phyloP scores from a whole-genome alignment of 2,888 invertebrate genomes.

The Limnephilus auricula region DNA sequence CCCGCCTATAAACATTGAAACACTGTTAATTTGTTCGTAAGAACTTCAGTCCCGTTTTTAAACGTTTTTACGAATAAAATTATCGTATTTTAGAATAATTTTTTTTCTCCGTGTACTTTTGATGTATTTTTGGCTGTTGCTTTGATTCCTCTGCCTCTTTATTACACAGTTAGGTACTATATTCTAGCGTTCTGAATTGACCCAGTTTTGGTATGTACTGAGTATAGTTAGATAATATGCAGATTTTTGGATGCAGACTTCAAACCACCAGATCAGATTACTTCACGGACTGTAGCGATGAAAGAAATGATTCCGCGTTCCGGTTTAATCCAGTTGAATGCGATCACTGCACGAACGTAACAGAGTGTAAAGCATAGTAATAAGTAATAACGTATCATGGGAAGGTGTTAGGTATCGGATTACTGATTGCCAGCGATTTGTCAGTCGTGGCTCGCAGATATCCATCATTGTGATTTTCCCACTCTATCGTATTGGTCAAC shows the following conservation, averaged over 20 bases:
- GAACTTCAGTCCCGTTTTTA: too few relatives aligned
- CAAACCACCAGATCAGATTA: neutral
- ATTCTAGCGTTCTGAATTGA: neutral
- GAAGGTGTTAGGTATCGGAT: neutral
- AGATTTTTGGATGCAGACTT: neutral
- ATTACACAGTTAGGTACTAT: neutral
- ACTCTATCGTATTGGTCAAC: neutral
- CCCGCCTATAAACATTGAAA: too few relatives aligned
- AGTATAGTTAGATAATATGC: too few relatives aligned
- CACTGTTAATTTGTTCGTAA: too few relatives aligned
- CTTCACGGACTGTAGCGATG: neutral
- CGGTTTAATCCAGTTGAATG: neutral
- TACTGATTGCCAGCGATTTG: neutral
- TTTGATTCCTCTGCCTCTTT: neutral
- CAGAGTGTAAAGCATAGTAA: neutral
- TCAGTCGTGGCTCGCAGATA: neutral
- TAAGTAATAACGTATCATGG: neutral
- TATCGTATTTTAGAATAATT: too few relatives aligned
- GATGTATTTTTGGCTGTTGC: neutral
- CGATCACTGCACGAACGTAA: neutral
- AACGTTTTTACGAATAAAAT: too few relatives aligned
- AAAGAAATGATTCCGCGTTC: neutral
- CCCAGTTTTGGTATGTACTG: too few relatives aligned
- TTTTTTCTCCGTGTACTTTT: too few relatives aligned
- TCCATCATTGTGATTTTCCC: neutral